Conservation (phyloP, 2,888 invertebrate species). For the Bugulina stolonifera region DNA sequence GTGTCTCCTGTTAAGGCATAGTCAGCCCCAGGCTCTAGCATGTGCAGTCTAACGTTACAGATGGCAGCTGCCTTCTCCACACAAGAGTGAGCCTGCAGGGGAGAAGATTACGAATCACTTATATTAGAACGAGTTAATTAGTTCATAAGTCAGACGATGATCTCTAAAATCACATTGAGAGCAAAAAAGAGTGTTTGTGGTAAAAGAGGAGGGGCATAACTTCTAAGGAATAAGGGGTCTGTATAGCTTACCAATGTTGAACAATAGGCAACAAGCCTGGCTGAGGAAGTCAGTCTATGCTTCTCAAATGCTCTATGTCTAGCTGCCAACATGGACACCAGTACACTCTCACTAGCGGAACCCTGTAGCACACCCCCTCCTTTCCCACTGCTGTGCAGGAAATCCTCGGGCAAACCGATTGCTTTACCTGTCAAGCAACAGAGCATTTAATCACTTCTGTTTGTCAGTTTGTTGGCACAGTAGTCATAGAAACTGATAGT, state of each 20-base stretch:
- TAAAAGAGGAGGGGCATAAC: no score
- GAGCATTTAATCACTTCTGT: no score
- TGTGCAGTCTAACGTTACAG: conserved; percentile 50
- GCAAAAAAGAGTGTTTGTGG: no score
- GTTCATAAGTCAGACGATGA: no score
- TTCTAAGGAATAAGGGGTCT: no score
- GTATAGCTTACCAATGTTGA: conserved; percentile 51
- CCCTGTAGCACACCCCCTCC: conserved; percentile 93
- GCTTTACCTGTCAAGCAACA: conserved; percentile 57
- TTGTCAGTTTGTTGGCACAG: no score
- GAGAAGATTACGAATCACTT: no score
- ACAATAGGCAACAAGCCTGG: conserved; percentile 78
- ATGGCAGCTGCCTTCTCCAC: conserved; percentile 55
- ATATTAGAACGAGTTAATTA: no score
- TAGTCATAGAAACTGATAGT: no score
- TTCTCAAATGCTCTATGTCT: conserved; percentile 56
- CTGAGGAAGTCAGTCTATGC: conserved; percentile 75
- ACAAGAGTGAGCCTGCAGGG: conserved; percentile 51
- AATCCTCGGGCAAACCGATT: conserved; percentile 82
- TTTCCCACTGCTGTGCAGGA: conserved; percentile 75
- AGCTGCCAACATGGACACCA: conserved; percentile 86
- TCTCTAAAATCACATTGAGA: no score
- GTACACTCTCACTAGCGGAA: conserved; percentile 88
- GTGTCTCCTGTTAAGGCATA: conserved; percentile 46
- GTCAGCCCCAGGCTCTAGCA: conserved; percentile 50